Conservation (phyloP, 2,888 invertebrate species). For the Itoplectis maculator region DNA sequence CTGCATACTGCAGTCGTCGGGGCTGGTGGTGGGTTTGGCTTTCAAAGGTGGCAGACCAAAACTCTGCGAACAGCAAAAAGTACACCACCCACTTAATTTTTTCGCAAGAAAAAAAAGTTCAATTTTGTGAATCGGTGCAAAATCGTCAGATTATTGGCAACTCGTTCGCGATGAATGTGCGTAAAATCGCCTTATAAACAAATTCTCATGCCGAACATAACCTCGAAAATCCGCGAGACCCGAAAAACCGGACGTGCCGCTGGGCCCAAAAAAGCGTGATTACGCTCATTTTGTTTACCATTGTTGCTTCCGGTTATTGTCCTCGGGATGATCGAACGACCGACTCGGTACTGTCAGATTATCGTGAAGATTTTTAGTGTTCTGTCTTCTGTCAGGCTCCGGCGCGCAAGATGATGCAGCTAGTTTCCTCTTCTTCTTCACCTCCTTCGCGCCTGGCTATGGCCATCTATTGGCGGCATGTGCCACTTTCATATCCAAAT, state of each 20-base stretch:
- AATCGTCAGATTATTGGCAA: not conserved
- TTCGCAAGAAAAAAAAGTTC: not conserved
- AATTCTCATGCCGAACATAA: constrained; percentile 46
- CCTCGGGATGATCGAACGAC: not conserved
- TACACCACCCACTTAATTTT: not conserved
- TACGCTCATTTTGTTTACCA: constrained; percentile 48
- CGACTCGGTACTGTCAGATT: constrained; percentile 6
- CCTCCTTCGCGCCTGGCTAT: too few relatives aligned
- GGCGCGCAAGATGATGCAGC: constrained; percentile 62
- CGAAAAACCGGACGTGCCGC: not conserved
- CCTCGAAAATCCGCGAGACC: constrained; percentile 24
- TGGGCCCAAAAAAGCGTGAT: not conserved
- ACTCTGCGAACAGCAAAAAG: constrained; percentile 86
- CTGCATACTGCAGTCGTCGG: constrained; percentile 83
- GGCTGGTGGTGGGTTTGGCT: constrained; percentile 85
- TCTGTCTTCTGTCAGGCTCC: constrained; percentile 47
- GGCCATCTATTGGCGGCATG: too few relatives aligned
- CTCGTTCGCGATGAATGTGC: constrained; percentile 19
- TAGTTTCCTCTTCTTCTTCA: too few relatives aligned
- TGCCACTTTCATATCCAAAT: too few relatives aligned
- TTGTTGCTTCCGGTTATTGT: constrained; percentile 30
- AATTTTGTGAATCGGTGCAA: not conserved
- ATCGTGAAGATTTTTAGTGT: constrained; percentile 21
- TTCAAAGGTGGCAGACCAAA: constrained; percentile 88
- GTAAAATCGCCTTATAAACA: constrained; percentile 34